Conservation (phyloP, 1,140 invertebrate genomes). For the Zaprionus lachaisei region DNA sequence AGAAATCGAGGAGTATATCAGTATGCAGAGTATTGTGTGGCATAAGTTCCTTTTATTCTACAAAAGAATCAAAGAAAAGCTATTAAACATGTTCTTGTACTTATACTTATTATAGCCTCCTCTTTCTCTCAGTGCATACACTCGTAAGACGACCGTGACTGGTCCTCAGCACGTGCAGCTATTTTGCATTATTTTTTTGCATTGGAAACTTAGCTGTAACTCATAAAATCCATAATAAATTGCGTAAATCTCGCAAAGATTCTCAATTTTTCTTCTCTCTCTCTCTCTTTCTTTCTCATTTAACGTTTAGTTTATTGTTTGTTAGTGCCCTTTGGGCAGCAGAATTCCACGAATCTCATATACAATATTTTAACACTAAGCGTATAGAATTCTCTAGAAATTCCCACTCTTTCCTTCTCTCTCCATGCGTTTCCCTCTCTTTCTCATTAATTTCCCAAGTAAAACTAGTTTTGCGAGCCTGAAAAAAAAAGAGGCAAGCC, state of each 20-base stretch:
- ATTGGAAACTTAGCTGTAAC: not conserved
- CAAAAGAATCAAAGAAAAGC: too few species aligned
- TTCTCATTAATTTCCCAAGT: not conserved
- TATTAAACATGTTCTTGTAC: too few species aligned
- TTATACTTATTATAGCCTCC: not conserved
- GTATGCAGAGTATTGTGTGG: not conserved
- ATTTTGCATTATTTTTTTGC: conserved; percentile 8
- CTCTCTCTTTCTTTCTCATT: not conserved
- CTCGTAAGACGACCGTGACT: not conserved
- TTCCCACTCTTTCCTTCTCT: not conserved
- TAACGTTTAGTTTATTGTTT: conserved; percentile 14
- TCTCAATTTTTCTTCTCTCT: not conserved
- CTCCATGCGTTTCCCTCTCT: not conserved
- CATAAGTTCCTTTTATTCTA: not conserved
- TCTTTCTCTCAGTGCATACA: conserved; percentile 1
- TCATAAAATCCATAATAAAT: conserved; percentile 5
- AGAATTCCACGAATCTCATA: conserved; percentile 18
- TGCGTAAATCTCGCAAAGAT: not conserved
- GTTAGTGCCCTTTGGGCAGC: conserved; percentile 16
- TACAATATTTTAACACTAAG: not conserved
- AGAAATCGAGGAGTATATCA: not conserved
- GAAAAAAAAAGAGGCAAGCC: conserved; percentile 2
- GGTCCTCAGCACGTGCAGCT: conserved; percentile 16
- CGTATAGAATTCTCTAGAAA: conserved; percentile 17
- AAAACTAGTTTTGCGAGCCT: conserved; percentile 23